Conservation (phyloP, 2,797 vertebrate genomes). For the Enteromius mattozi region DNA sequence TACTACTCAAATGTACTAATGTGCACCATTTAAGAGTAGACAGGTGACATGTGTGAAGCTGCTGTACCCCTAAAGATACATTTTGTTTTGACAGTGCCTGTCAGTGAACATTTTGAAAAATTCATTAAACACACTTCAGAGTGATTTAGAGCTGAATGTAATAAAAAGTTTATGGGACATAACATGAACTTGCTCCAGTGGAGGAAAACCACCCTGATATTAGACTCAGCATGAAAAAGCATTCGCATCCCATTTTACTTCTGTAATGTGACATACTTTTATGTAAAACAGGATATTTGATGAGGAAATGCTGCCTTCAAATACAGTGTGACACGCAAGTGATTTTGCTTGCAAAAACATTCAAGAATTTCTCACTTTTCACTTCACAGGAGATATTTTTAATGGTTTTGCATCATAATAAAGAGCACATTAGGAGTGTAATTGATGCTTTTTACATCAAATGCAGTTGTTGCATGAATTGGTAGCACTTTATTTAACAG, state of each 20-base stretch:
- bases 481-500: not conserved
- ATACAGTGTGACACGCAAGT: not conserved
- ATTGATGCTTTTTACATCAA: not conserved
- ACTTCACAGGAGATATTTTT: not conserved
- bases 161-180: not conserved
- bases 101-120: not conserved
- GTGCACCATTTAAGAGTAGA: not conserved
- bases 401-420: conserved; percentile 12
- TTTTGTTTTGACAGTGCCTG: not conserved
- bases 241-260: conserved; percentile 9
- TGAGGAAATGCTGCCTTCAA: conserved; percentile 6
- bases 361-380: not conserved
- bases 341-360: not conserved
- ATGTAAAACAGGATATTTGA: not conserved
- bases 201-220: not conserved
- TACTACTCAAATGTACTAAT: not conserved
- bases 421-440: not conserved
- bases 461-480: not conserved
- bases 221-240: not conserved
- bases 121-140: not conserved
- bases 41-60: not conserved
- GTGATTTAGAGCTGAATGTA: not conserved
- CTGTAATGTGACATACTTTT: conserved; percentile 1
- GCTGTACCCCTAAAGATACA: not conserved
- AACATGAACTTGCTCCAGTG: not conserved